Evolutionary conservation across 2,797 vertebrate species (phyloP).

Genomic region (Choloepus didactylus): DNA sequence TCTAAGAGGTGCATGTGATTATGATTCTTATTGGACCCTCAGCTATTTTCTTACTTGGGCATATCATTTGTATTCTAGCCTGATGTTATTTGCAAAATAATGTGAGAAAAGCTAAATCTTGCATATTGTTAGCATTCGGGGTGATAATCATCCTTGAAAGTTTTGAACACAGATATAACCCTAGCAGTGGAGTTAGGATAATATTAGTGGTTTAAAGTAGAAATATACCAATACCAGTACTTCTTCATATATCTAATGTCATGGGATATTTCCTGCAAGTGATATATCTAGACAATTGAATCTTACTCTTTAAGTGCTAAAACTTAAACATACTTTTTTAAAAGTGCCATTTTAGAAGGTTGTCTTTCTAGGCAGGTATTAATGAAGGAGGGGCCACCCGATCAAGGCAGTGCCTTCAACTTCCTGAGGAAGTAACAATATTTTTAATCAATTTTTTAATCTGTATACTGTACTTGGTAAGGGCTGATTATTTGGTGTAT

Average conservation of each 20-base stretch:
- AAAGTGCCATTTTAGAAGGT: neutral
- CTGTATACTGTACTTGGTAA: neutral
- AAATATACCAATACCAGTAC: neutral
- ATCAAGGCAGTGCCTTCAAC: neutral
- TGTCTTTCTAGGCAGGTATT: neutral
- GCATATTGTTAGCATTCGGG: neutral
- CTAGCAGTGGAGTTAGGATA: conserved; percentile 13
- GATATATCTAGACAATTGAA: neutral
- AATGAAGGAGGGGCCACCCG: no score
- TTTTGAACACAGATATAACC: neutral
- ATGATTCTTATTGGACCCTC: neutral
- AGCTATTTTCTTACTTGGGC: neutral
- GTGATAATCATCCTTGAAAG: neutral
- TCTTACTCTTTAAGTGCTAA: neutral
- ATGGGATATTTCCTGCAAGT: neutral
- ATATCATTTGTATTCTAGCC: neutral
- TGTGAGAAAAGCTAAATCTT: neutral
- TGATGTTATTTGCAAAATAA: neutral
- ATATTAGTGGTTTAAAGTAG: neutral
- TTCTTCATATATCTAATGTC: neutral
- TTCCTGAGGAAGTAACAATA: neutral
- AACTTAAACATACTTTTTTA: neutral
- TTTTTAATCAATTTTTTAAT: neutral
- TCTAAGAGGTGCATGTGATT: neutral
- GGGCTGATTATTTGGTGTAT: neutral